Conservation (phyloP, 2,113 vertebrate species). For the Poeciliopsis occidentalis region DNA sequence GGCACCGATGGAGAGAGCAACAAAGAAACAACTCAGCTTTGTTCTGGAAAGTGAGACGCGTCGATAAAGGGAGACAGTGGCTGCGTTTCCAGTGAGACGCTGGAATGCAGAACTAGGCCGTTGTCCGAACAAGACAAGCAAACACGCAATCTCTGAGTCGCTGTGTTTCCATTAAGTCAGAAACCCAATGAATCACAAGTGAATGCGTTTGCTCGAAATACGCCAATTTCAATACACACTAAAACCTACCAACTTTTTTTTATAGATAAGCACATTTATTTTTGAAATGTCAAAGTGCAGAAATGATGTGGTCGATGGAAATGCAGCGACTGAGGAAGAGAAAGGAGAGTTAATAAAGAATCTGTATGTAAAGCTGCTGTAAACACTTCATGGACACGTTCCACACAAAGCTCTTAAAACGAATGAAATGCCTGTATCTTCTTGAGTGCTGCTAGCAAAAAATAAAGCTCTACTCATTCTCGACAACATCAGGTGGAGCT, state of each 20-base stretch:
- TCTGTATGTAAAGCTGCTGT: background rate
- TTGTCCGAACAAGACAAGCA: no score
- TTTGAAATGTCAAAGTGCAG: no score
- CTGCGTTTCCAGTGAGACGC: no score
- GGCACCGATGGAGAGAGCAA: background rate
- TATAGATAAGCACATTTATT: no score
- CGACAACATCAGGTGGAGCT: constrained; percentile 17
- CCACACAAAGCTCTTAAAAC: constrained; percentile 25
- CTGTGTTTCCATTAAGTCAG: no score
- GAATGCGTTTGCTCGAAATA: no score
- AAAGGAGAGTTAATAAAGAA: background rate
- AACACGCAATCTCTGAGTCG: no score
- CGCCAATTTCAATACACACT: no score
- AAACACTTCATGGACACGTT: background rate
- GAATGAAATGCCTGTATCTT: constrained; percentile 19
- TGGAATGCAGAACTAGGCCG: no score
- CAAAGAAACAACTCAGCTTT: constrained; percentile 70
- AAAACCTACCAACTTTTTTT: no score
- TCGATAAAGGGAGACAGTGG: constrained; percentile 18
- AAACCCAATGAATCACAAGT: no score
- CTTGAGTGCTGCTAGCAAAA: constrained; percentile 7
- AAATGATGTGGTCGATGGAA: no score
- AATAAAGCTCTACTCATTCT: constrained; percentile 26
- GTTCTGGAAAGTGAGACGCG: constrained; percentile 59
- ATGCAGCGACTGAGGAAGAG: background rate